Base-by-base conservation (phyloP, 2,797 vertebrate genomes). In the Macrochelys suwanniensis region DNA sequence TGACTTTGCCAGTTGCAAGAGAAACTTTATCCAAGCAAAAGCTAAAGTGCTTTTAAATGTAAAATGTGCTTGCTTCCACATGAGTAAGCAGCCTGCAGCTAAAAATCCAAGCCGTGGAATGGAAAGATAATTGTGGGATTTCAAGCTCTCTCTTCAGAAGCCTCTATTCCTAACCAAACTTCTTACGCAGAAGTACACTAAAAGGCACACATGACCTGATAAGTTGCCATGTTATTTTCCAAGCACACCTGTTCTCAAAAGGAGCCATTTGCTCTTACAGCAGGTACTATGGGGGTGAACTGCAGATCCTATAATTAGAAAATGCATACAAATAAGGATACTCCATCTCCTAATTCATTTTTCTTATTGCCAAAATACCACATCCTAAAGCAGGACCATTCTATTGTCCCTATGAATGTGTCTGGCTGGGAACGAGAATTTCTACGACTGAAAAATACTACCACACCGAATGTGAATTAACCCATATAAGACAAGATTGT, bases 11-110 rank as follows among this genome's bases (percentile, higher is more conserved):
- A 88, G 85, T 87, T 96, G 92, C 93, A 97, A 90, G 79, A 91
- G 91, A 89, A 97, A 95, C 81, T 95, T 96, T 96, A 97, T 95
- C 90, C 94, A 97, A 96, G 96, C 96, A 97, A 97, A 97, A 96
- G 87, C 92, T 96, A 87, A 95, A 97, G 86, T 94, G 94, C 95
- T 98, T 97, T 97, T 97, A 97, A 96, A 98, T 95, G 94, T 92
- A 96, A 98, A 97, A 97, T 97, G 91, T 94, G 91, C 68, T 97
- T 65, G n/a, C 86, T 97, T 97, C 97, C 96, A 97, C 96, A 96
- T 97, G 96, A 97, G 74, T 91, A 97, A 96, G 90, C 96, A 97
- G 97, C 97, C 97, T 2, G 49, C 47, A 96, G 96, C 92, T 91
- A 95, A 94, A 94, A 95, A 77, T 92, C 93, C 77, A 95, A 93